Evolutionary conservation across 2,113 vertebrate species (phyloP).

Genomic region (Elanoides forficatus): DNA sequence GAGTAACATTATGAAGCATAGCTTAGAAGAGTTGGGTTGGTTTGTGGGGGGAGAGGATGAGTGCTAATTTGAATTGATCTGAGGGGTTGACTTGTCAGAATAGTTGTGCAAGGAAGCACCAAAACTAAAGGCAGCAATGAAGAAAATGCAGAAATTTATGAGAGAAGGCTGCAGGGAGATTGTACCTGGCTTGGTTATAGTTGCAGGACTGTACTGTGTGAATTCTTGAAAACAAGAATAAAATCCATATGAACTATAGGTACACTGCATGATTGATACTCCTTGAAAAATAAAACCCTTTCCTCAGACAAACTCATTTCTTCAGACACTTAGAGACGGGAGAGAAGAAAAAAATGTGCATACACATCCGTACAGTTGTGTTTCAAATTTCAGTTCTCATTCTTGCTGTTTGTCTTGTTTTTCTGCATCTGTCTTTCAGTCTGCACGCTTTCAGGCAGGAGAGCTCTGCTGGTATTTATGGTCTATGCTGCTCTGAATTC

Average conservation of each 20-base stretch:
- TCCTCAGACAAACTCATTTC: neutral
- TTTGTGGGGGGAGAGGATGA: neutral
- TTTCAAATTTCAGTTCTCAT: neutral
- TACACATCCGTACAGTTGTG: neutral
- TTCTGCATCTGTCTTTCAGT: neutral
- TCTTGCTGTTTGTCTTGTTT: neutral
- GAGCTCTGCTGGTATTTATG: neutral
- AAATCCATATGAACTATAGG: neutral
- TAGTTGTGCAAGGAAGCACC: neutral
- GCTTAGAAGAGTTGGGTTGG: neutral
- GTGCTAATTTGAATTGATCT: neutral
- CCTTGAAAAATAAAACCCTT: neutral
- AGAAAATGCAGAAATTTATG: neutral
- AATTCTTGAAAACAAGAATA: neutral
- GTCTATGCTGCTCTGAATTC: neutral
- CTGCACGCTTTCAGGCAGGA: neutral
- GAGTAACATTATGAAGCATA: neutral
- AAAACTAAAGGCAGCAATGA: neutral
- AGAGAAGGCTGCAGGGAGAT: neutral
- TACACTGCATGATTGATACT: neutral
- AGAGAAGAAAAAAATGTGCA: neutral
- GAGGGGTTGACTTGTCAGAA: neutral
- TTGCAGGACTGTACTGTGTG: neutral
- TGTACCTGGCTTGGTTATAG: neutral
- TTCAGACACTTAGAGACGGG: neutral